Base-by-base conservation (phyloP, 1,140 invertebrate species). In the Neodiprion fabricii region DNA sequence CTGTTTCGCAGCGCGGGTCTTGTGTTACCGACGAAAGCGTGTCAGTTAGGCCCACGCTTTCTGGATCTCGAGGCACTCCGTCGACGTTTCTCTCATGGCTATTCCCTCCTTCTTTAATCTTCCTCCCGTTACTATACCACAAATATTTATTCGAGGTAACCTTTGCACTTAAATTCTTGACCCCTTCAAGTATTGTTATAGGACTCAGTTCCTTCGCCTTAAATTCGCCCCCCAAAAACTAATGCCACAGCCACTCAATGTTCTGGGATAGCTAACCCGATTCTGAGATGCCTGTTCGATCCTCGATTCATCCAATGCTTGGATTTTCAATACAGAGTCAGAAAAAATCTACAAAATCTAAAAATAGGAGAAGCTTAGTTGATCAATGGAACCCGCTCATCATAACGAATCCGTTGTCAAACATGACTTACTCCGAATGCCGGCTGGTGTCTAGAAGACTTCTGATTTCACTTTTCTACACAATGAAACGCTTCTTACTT, bases 1-100 rank as follows among this genome's bases (percentile, higher is more conserved):
- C 77, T 75, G 79, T 81, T 81, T 80, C 77, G 80, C 67, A 68
- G 28, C 48, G 68, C 49, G 76, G 74, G 75, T 79, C 75, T 77
- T 50, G 75, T 75, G 48, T 73, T 61, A 61, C 53, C 8, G 4
- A 14, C 5, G 53, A 61, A 40, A 40, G 28, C 28, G 28, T 40
- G 28, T 61, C n/a, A 12, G 11, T 5, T 61, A 61, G n/a, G n/a
- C 53, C 53, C 53, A 61, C 53, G 53, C 53, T 61, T 11, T 12
- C 53, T 14, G n/a, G 53, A 61, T 61, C 11, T 12, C 11, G 53
- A 61, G 11, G 4, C 53, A 17, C 11, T 5, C 0, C 53, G 11
- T 12, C 53, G 28, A 40, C 28, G 28, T 40, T 40, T 40, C 28
- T 40, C 28, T 40, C 28, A 40, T 40, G 28, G 28, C 28, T 40